Percentiles rank a stretch among this genome's conserved stretches.
Evolutionary conservation across 2,888 invertebrate genomes (phyloP).

Genomic region (Metacarcinus magister): DNA sequence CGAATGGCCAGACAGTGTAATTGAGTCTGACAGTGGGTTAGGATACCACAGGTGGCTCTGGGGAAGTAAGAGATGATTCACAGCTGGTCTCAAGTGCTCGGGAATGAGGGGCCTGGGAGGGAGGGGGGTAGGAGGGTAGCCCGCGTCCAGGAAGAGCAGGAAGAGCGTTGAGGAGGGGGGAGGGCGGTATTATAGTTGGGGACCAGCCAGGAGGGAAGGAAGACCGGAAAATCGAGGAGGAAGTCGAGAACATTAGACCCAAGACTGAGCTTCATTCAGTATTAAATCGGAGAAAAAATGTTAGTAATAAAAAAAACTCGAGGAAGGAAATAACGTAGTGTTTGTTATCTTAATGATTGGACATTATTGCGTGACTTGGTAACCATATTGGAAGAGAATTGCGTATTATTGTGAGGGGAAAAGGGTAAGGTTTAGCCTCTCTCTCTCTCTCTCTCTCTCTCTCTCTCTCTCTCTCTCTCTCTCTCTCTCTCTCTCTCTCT

Average conservation of each 20-base stretch:
- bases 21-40: conserved; percentile 46
- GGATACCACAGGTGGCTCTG: conserved; percentile 44
- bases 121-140: neutral
- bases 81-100: conserved; percentile 38
- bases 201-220: conserved; percentile 29
- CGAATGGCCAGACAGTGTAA: conserved; percentile 37
- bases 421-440: neutral
- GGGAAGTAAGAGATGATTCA: conserved; percentile 53
- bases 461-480: conserved; percentile 51
- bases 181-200: neutral
- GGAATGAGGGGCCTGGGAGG: neutral
- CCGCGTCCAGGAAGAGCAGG: conserved; percentile 4
- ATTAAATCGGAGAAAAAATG: neutral
- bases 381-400: neutral
- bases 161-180: neutral
- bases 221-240: conserved; percentile 40
- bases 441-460: conserved; percentile 44
- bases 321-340: neutral
- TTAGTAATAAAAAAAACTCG: neutral
- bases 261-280: neutral
- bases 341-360: neutral
- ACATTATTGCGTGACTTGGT: neutral
- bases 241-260: conserved; percentile 19
- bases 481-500: conserved; percentile 44
- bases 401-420: neutral